Conservation (phyloP, 2,797 vertebrate genomes). For the Tadarida brasiliensis region DNA sequence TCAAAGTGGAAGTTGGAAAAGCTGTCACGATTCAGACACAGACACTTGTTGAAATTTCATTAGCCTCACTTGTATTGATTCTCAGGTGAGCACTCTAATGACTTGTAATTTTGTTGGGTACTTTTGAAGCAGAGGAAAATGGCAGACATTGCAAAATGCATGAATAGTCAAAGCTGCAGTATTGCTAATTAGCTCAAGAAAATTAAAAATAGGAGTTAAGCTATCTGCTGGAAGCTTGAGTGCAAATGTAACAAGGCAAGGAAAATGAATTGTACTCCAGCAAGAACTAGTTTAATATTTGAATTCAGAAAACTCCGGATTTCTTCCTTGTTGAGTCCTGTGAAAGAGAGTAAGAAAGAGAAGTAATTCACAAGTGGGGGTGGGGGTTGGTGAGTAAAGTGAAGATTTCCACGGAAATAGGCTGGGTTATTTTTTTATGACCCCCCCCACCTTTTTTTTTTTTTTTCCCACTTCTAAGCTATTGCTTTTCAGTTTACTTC, state of each 20-base stretch:
- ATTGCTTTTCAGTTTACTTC: slow-evolving; percentile 90
- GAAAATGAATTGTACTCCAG: neutral
- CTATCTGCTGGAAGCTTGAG: slow-evolving; percentile 37
- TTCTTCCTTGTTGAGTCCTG: slow-evolving; percentile 81
- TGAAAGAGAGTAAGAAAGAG: slow-evolving; percentile 73
- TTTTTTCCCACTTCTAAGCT: slow-evolving; percentile 88
- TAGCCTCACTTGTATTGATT: neutral
- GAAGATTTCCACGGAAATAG: slow-evolving; percentile 86
- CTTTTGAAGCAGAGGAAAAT: slow-evolving; percentile 36
- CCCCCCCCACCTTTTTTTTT: slow-evolving; percentile 58
- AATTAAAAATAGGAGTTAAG: neutral
- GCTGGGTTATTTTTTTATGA: neutral
- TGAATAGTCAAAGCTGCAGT: neutral
- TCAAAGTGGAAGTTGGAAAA: neutral
- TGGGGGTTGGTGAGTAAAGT: slow-evolving; percentile 68
- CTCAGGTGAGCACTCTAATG: neutral
- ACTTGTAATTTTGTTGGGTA: neutral
- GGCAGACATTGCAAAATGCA: neutral
- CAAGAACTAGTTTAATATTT: slow-evolving; percentile 54
- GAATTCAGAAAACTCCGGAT: slow-evolving; percentile 52
- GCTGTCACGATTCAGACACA: neutral
- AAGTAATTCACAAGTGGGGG: slow-evolving; percentile 76
- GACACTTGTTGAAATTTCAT: slow-evolving; percentile 25
- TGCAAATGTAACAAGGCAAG: slow-evolving; percentile 43
- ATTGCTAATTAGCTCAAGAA: neutral